Evolutionary conservation across 2,797 vertebrate species (phyloP).

Genomic region (Cyclura pinguis): DNA sequence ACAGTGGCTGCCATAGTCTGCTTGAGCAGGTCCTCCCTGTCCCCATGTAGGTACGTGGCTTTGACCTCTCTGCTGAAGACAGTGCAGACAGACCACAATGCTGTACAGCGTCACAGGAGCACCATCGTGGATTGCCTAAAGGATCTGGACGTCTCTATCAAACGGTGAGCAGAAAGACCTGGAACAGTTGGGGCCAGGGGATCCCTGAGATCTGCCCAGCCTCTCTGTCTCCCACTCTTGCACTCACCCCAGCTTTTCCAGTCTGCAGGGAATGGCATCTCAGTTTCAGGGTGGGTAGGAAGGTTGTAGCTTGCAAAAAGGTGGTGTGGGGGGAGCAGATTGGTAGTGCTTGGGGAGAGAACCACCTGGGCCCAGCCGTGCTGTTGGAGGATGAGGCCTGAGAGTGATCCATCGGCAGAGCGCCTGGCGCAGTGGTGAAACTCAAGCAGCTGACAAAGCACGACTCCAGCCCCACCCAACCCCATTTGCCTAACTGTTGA

Average conservation of each 20-base stretch:
- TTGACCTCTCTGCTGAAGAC: constrained; percentile 99
- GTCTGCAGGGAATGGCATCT: background rate
- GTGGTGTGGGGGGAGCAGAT: too few species aligned
- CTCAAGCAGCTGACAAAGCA: background rate
- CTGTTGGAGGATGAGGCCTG: constrained; percentile 90
- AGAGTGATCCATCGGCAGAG: constrained; percentile 95
- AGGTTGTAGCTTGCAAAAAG: too few species aligned
- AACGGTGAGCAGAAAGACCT: constrained; percentile 83
- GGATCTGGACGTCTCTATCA: constrained; percentile 98
- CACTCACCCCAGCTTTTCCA: too few species aligned
- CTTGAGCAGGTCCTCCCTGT: background rate
- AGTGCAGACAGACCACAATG: constrained; percentile 98
- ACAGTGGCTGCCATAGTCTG: background rate
- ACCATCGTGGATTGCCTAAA: constrained; percentile 99
- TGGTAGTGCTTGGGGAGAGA: background rate
- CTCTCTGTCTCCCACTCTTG: background rate
- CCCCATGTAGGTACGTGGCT: constrained; percentile 90
- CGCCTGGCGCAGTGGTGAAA: constrained; percentile 44
- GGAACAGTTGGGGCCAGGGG: too few species aligned
- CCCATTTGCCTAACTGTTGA: background rate
- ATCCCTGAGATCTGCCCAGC: background rate
- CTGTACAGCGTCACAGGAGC: constrained; percentile 97
- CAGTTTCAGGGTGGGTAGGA: background rate
- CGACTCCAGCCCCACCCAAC: background rate
- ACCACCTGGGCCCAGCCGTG: constrained; percentile 50